Base-by-base conservation (phyloP, 2,797 vertebrate genomes). In the Anisognathus igniventris region DNA sequence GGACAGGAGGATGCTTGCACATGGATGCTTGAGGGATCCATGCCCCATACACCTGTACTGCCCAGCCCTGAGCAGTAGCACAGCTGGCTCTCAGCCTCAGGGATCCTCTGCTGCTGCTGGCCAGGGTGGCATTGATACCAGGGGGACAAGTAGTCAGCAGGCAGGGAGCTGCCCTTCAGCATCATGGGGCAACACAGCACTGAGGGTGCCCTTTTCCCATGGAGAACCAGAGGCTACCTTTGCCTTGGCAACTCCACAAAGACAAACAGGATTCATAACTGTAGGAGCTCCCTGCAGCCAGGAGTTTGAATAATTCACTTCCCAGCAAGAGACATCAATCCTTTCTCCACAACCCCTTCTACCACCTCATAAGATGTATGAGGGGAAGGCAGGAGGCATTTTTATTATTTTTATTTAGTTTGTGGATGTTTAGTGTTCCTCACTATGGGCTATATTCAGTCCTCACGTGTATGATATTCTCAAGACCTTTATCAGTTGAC, bases 381-480 rank as follows among this genome's bases (percentile, higher is more conserved):
- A 95, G 51, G 70, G 56, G 62, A 95, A 96, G 62, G 73, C 31
- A 5, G 86, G 64, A 95, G 71, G 57, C 92, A 93, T 95, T 95
- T 96, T 95, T 96, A 95, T 95, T 95, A 84, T 96, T 95, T 96
- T 95, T 96, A 93, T 96, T 96, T 96, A 92, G 94, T 88, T 95
- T 96, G 91, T 70, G 89, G 86, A 91, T 86, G 82, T 88, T 95
- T 94, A 96, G 92, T 90, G 93, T 60, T 95, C 79, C 76, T 84
- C 58, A 62, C 90, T 92, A n/a, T 17, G 44, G 82, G 82, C 73
- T 90, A 76, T 94, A 92, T 86, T 78, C 90, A 45, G 76, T 84
- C 76, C 62, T 95, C 92, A 78, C 4, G 2, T 66, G 92, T 21
- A 58, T 88, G 92, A 80, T 96, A 94, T 90, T 94, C 88, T 96